Evolutionary conservation across 2,888 invertebrate species (phyloP).

Genomic region (Acanthosepion pharaonis): DNA sequence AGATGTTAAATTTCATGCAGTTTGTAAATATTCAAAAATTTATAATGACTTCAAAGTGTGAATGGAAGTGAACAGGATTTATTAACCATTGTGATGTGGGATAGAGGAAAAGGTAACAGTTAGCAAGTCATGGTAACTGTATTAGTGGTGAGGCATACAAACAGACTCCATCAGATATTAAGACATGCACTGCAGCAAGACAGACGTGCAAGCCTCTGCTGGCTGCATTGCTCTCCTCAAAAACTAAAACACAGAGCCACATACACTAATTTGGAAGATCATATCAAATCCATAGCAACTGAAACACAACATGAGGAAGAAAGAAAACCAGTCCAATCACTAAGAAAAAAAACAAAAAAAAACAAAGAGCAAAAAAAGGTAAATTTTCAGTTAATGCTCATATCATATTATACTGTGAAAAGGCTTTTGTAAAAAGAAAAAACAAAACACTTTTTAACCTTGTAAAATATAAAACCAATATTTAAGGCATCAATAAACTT

Average conservation of each 20-base stretch:
- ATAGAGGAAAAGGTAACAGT: not conserved
- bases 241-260: not conserved
- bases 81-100: not conserved
- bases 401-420: not conserved
- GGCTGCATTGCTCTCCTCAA: constrained; percentile 21
- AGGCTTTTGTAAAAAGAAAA: not conserved
- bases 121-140: not conserved
- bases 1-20: not conserved
- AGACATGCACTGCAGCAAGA: constrained; percentile 38
- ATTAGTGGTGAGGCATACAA: not conserved
- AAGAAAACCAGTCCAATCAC: not conserved
- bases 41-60: not conserved
- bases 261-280: not conserved
- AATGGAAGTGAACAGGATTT: not conserved
- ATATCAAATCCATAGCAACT: not conserved
- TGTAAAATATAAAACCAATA: not conserved
- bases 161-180: constrained; percentile 39
- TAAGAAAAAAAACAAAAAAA: not conserved
- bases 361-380: too few species aligned
- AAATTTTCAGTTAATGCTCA: not conserved
- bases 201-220: not conserved
- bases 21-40: not conserved
- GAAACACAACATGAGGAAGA: not conserved
- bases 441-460: not conserved
- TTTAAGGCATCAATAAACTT: not conserved